These are phyloP conservation scores for Melospiza georgiana DNA, from an alignment of 2,113 vertebrate genomes.

Conservation along the genomic window DNA sequence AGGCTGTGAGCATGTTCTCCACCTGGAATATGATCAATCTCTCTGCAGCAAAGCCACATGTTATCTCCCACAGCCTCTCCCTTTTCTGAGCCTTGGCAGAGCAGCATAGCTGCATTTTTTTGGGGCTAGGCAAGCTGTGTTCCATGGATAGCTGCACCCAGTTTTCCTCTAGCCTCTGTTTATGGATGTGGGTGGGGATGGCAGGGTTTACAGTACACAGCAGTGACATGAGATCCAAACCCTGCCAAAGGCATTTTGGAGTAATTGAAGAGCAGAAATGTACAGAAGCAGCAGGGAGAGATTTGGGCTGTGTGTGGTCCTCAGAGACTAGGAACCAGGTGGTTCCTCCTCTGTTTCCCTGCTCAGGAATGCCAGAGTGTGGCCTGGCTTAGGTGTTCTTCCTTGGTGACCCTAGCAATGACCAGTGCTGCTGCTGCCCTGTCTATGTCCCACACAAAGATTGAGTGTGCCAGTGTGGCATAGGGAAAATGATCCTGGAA, in stretches of 20 bases:
- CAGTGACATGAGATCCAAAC: background rate
- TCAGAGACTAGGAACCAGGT: accelerated
- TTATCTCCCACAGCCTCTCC: background rate
- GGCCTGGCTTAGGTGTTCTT: background rate
- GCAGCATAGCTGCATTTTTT: background rate
- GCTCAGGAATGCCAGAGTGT: background rate
- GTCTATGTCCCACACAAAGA: accelerated
- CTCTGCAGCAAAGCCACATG: background rate
- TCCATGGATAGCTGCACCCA: background rate
- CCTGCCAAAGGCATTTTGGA: background rate
- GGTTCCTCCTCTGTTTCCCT: background rate
- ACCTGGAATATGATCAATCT: background rate
- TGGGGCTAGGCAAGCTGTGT: background rate
- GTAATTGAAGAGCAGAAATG: background rate
- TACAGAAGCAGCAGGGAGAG: background rate
- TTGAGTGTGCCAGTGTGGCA: background rate
- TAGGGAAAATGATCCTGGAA: background rate
- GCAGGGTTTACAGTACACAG: background rate
- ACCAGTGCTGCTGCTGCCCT: background rate
- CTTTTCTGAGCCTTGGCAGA: background rate
- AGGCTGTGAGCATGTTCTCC: background rate
- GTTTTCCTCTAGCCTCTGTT: background rate
- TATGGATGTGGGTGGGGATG: background rate
- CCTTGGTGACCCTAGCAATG: background rate
- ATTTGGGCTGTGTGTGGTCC: background rate